A percentile compares a stretch with the other conserved stretches of the same genome.
phyloP scores from a whole-genome alignment of 2,888 invertebrate species.

The Idaea aversata region DNA sequence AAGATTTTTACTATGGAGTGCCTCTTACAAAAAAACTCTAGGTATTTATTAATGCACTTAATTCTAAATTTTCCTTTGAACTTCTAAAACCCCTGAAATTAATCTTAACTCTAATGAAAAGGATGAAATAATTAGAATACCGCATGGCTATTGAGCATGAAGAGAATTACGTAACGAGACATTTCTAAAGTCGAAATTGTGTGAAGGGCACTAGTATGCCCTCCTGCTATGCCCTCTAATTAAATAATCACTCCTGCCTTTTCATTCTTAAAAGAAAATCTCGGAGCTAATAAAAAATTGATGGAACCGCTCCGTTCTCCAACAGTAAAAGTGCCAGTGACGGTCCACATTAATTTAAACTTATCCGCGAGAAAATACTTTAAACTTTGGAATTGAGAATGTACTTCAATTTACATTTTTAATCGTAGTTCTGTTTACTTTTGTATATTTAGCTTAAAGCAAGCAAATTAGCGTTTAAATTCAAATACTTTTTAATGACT shows the following conservation, averaged over 20 bases:
- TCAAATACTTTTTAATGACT: neutral
- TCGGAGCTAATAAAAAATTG: slow-evolving; percentile 67
- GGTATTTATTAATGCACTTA: slow-evolving; percentile 69
- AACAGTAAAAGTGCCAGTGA: slow-evolving; percentile 56
- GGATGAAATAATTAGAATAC: slow-evolving; percentile 70
- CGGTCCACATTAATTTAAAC: slow-evolving; percentile 72
- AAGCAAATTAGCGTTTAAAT: slow-evolving; percentile 22
- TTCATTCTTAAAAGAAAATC: slow-evolving; percentile 53
- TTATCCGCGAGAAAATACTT: slow-evolving; percentile 69
- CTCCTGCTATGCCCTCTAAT: slow-evolving; percentile 56
- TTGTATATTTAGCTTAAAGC: slow-evolving; percentile 50
- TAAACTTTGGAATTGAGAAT: slow-evolving; percentile 67
- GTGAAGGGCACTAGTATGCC: slow-evolving; percentile 51
- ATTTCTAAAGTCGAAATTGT: slow-evolving; percentile 63
- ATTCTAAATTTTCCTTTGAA: slow-evolving; percentile 77
- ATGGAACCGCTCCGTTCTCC: slow-evolving; percentile 48
- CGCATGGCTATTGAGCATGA: slow-evolving; percentile 55
- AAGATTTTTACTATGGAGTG: slow-evolving; percentile 69
- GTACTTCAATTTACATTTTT: slow-evolving; percentile 70
- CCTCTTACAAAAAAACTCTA: slow-evolving; percentile 62
- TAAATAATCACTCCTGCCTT: slow-evolving; percentile 51
- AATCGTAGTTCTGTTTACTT: slow-evolving; percentile 60
- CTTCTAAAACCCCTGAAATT: slow-evolving; percentile 66
- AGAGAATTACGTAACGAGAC: slow-evolving; percentile 43
- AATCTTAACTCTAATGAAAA: slow-evolving; percentile 76